Base-by-base conservation (phyloP, 2,888 invertebrate genomes). In the Octodonta nipae region DNA sequence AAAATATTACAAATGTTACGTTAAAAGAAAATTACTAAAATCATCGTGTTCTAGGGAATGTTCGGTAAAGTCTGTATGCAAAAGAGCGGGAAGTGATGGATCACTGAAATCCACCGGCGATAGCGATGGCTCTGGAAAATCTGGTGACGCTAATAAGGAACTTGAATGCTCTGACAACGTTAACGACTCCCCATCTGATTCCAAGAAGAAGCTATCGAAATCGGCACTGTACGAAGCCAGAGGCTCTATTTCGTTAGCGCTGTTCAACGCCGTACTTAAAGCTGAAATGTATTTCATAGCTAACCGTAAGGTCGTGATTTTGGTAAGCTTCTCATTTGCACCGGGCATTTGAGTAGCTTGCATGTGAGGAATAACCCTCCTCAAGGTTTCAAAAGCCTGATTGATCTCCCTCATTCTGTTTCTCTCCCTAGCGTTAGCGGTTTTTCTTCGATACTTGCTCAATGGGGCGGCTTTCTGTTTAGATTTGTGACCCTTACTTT, bases 361-460 rank as follows among this genome's bases (percentile, higher is more conserved):
- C 30, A 70, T 68, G 4, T 70, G 67, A 5, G 89, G 89, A 7
- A 91, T 78, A 13, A 79, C 82, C 10, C 72, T 68, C 13, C 86
- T 68, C 5, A 91, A 66, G 2, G 77, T 71, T 55, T 88, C 88
- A 60, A 89, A 91, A 1, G 88, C 89, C 37, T 75, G 71, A 63
- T 91, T 91, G 47, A 91, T 88, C 57, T 88, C 88, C 29, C 82
- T 68, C 88, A 89, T 89, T 34, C 89, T 71, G 43, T 78, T 79
- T 16, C 89, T 62, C 53, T 91, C 89, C 15, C 89, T 64, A 0
- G 87, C 86, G 64, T 89, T 91, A 8, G 89, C 89, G 1, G 87
- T 87, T 67, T 85, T 84, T 47, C 89, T 70, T 14, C 88, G 67
- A 64, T 89, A 89, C 61, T 88, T 89, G 66, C 86, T 86, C 46